Evolutionary conservation across 2,113 vertebrate species (phyloP).

Genomic region (Elanoides forficatus): DNA sequence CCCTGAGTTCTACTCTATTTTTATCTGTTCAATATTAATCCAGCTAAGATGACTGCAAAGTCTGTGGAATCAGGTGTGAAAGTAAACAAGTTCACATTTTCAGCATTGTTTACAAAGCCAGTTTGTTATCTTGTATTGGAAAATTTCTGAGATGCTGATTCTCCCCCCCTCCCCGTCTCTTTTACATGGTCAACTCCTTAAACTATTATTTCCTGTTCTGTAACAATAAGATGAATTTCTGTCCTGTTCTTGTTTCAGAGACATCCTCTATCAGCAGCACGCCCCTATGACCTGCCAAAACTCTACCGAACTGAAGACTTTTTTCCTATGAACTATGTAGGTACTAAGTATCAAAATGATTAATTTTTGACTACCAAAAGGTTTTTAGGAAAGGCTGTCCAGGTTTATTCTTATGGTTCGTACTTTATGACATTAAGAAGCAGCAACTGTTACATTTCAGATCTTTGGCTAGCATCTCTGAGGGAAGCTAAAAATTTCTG

Average conservation of each 20-base stretch:
- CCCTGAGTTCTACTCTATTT: slow-evolving; percentile 19
- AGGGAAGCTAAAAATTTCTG: not conserved
- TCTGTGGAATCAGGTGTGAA: not conserved
- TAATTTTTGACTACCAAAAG: not conserved
- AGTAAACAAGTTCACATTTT: not conserved
- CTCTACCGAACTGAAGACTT: slow-evolving; percentile 40
- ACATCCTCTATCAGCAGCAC: not conserved
- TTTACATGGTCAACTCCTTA: not conserved
- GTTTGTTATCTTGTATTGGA: not conserved
- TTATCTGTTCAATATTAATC: not conserved
- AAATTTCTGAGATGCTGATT: not conserved
- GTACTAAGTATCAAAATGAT: not conserved
- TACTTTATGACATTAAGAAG: not conserved
- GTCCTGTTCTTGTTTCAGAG: slow-evolving; percentile 57
- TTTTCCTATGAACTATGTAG: not conserved
- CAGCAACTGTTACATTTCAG: not conserved
- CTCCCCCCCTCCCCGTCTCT: not conserved
- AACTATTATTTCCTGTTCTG: not conserved
- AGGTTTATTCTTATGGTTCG: not conserved
- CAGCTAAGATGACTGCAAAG: not conserved
- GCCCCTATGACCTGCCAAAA: not conserved
- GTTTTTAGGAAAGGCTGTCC: not conserved
- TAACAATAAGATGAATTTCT: not conserved
- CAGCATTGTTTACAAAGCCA: not conserved
- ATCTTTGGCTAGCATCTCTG: not conserved